Evolutionary conservation across 2,888 invertebrate species (phyloP).

Genomic region (Zelleria hepariella): DNA sequence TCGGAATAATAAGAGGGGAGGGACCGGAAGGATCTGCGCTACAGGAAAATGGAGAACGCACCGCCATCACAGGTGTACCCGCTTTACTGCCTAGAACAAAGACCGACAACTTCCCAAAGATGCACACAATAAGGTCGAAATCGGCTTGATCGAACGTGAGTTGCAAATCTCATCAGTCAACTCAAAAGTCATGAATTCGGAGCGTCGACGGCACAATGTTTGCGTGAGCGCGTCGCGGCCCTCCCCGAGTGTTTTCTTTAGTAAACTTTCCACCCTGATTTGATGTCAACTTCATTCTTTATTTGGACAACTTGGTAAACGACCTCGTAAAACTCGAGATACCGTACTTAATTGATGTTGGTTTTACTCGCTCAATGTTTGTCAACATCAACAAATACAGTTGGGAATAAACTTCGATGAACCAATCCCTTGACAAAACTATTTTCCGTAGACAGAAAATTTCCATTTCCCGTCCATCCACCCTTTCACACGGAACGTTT

Average conservation of each 20-base stretch:
- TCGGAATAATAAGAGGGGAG: conserved; percentile 40
- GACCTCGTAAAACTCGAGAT: neutral
- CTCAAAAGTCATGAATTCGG: neutral
- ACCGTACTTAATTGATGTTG: no score
- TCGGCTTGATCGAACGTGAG: neutral
- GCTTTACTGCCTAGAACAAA: neutral
- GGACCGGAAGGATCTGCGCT: conserved; percentile 3
- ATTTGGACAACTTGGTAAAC: neutral
- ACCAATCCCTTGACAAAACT: no score
- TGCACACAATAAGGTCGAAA: neutral
- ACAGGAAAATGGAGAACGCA: neutral
- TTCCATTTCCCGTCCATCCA: neutral
- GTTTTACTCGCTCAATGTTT: neutral
- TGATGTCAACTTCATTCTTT: neutral
- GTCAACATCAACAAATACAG: neutral
- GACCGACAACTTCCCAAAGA: neutral
- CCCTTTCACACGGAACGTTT: neutral
- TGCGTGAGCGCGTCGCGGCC: neutral
- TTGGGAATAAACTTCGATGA: neutral
- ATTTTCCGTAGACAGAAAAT: no score
- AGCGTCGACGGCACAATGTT: neutral
- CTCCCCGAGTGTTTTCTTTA: neutral
- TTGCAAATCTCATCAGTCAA: conserved; percentile 3
- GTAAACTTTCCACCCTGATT: neutral
- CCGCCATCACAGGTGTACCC: conserved; percentile 2